A percentile compares a stretch with the other conserved stretches of the same genome.
These are phyloP conservation scores for Spinus olivaceus DNA, from an alignment of 2,797 vertebrate genomes.

Conservation along the genomic window DNA sequence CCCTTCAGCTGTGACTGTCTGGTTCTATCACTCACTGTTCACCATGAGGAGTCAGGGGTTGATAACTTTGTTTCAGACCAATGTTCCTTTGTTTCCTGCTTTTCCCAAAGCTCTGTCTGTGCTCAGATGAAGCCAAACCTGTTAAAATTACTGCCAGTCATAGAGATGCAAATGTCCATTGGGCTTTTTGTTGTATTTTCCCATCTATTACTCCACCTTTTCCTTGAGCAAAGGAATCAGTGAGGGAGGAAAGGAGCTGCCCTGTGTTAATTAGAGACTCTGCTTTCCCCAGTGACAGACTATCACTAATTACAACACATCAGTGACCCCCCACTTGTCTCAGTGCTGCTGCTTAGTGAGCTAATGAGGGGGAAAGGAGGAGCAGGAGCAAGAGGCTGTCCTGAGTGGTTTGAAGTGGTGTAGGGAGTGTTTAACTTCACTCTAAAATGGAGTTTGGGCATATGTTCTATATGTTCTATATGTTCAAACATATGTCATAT, in stretches of 20 bases:
- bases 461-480: too few relatives aligned
- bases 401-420: neutral
- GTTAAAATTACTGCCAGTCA: neutral
- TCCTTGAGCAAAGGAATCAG: neutral
- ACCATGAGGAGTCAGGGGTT: neutral
- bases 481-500: too few relatives aligned
- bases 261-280: slow-evolving; percentile 37
- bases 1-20: neutral
- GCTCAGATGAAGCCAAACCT: neutral
- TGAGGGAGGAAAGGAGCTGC: neutral
- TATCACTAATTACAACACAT: slow-evolving; percentile 39
- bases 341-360: slow-evolving; percentile 25
- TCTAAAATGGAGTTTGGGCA: neutral
- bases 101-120: neutral
- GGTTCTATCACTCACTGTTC: neutral
- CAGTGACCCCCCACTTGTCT: neutral
- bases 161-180: neutral
- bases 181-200: neutral
- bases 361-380: slow-evolving; percentile 39
- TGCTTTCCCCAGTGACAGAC: slow-evolving; percentile 1
- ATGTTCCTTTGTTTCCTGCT: neutral
- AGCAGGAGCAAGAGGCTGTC: neutral
- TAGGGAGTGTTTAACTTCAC: neutral
- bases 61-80: neutral
- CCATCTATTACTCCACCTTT: neutral